phyloP scores from a whole-genome alignment of 2,113 vertebrate species.

The Scatophagus argus region DNA sequence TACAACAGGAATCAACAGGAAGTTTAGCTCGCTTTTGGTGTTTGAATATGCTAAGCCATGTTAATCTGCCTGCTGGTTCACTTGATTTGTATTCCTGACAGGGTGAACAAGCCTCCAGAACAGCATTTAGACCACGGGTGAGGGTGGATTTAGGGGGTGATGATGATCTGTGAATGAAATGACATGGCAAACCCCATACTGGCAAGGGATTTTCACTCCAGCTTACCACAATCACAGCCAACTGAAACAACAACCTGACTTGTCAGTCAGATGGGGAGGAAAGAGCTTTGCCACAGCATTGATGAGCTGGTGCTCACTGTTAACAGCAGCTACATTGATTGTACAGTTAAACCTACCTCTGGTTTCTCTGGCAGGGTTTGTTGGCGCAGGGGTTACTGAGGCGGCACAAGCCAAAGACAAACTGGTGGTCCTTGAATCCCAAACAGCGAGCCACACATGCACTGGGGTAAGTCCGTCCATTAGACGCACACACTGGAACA shows the following conservation, averaged over 20 bases:
- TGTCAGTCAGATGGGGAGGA: background rate
- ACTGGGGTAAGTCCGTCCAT: conserved; percentile 96
- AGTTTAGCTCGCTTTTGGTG: too few species aligned
- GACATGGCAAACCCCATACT: background rate
- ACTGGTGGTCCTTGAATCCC: conserved; percentile 93
- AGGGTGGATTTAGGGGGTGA: background rate
- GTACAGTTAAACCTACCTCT: conserved; percentile 86
- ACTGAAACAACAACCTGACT: background rate
- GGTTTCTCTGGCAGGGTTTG: conserved; percentile 90
- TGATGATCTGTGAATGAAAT: conserved; percentile 3
- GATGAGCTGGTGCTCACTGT: too few species aligned
- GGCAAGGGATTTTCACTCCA: background rate
- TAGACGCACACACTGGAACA: conserved; percentile 94
- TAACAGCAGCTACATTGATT: background rate
- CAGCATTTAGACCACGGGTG: background rate
- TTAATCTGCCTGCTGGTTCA: too few species aligned
- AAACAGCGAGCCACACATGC: conserved; percentile 95
- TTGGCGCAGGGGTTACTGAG: conserved; percentile 89
- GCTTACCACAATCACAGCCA: background rate
- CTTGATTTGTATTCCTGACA: background rate
- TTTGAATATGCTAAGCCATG: background rate
- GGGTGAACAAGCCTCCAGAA: background rate
- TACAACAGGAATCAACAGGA: background rate
- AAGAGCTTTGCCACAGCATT: background rate
- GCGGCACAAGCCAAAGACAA: conserved; percentile 91